Evolutionary conservation across 1,140 invertebrate genomes (phyloP), one percentile per base, ranked within the genome.

Genomic region (Anadara kagoshimensis): DNA sequence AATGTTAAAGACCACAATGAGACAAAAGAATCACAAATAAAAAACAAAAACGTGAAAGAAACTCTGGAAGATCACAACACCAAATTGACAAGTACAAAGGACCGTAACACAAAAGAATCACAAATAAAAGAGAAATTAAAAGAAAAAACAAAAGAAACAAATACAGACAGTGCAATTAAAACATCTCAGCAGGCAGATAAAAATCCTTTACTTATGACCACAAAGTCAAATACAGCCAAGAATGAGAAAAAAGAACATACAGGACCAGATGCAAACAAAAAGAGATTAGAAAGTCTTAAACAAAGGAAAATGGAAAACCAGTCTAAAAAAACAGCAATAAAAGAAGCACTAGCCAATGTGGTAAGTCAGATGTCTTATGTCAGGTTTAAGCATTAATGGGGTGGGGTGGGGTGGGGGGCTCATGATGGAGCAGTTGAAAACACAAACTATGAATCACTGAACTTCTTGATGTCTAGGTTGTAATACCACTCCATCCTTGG

Each of bases 281-380:
- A 73, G 24, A 72, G 74, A 65, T 54, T 74, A 44, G 68, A 73
- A 64, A 90, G 88, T 22, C 86, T 91, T 71, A 96, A 94, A 90
- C 94, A 92, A 78, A 96, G 93, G 89, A 90, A 91, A 86, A 94
- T 93, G 84, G 95, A 96, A 84, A 94, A 93, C 82, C 94, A 95
- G 85, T 61, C 65, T 26, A 67, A 74, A 53, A 78, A 78, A 56
- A 56, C 69, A 22, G 29, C 58, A 4, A 81, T 81, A 26, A 51
- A 81, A 36, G 68, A 54, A 43, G 79, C 79, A 5, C 51, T 81
- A 51, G 54, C 73, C 8, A 68, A 53, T 47, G 36, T 74, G 16
- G 78, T 79, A 58, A 76, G 78, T 74, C 41, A 44, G 16, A 20
- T 7, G 24, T 11, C 20, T 22, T 56, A 5, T 0, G 7, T 16